Evolutionary conservation across 2,113 vertebrate species (phyloP), one percentile per base, ranked within the genome.

Genomic region (Corythornis madagascariensis): DNA sequence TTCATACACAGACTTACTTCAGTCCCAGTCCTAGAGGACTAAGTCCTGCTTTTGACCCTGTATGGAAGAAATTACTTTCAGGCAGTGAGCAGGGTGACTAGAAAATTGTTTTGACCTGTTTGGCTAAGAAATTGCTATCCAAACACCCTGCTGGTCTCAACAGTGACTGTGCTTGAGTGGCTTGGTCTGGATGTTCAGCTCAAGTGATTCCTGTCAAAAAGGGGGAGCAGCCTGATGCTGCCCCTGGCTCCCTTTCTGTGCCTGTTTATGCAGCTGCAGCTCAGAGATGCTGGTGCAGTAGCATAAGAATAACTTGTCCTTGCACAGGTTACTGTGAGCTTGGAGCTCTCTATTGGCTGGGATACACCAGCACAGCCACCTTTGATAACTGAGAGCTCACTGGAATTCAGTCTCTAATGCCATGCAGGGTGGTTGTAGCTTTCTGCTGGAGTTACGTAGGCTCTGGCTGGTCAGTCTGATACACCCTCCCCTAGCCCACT

Each of bases 401-500:
- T 83, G 90, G 92, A 88, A 96, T 91, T 74, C 80, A 29, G 69
- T 83, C 63, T 94, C 75, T 80, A 77, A 88, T 89, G 95, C 86
- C 79, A 52, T 3, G 47, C 74, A 31, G 66, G 75, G 83, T 89
- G 59, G 1, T 72, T 91, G 96, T 52, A 88, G 82, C 88, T 90
- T 89, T 91, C 74, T 97, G 83, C 91, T 89, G 57, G 91, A 92
- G 95, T 96, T 96, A 91, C 80, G 85, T 64, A 40, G 86, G 85
- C 95, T 97, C 93, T 95, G 70, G 84, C 84, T 93, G 94, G 95
- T 95, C 92, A 95, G 78, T 93, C 57, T 80, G 55, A 91, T 81
- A 52, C 11, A 4, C 65, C 61, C 84, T 94, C 86, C 84, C 73
- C 31, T 6, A 77, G 85, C 91, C 77, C 85, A 74, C 92, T 94